Conservation (phyloP, 1,140 invertebrate genomes). For the Copidosoma floridanum region DNA sequence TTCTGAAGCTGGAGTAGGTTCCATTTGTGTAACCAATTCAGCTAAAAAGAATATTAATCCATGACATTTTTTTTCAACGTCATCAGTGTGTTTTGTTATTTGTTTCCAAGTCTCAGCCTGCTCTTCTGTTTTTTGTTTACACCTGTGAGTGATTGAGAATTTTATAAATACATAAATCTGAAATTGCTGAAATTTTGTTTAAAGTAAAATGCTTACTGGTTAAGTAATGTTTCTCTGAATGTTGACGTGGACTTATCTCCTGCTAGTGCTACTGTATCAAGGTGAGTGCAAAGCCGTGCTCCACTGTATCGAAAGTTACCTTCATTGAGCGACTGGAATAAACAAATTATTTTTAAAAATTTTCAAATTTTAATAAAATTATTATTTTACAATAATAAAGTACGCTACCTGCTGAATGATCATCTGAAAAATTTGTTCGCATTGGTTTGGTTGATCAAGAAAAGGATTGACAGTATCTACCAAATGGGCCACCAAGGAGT, state of each 20-base stretch:
- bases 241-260: slow-evolving; percentile 48
- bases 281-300: slow-evolving; percentile 62
- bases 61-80: slow-evolving; percentile 48
- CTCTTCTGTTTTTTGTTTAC: slow-evolving; percentile 43
- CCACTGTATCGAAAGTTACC: slow-evolving; percentile 68
- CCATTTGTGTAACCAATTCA: slow-evolving; percentile 53
- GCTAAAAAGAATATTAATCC: slow-evolving; percentile 52
- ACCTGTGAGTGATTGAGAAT: slow-evolving; percentile 31
- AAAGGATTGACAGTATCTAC: slow-evolving; percentile 59
- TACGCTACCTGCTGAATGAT: slow-evolving; percentile 61
- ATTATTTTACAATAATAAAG: no score
- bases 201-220: slow-evolving; percentile 35
- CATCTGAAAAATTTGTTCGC: slow-evolving; percentile 57
- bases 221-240: slow-evolving; percentile 55
- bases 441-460: slow-evolving; percentile 55
- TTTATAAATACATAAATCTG: not conserved
- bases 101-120: slow-evolving; percentile 38
- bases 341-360: not conserved
- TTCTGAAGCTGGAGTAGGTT: slow-evolving; percentile 35
- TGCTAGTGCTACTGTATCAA: slow-evolving; percentile 52
- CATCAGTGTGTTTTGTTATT: slow-evolving; percentile 36
- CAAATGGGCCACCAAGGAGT: slow-evolving; percentile 58
- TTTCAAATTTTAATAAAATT: not conserved
- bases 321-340: slow-evolving; percentile 62
- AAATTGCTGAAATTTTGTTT: slow-evolving; percentile 10